Evolutionary conservation across 2,888 invertebrate genomes (phyloP), one percentile per base, ranked within the genome.

Genomic region (Cephus spinipes): DNA sequence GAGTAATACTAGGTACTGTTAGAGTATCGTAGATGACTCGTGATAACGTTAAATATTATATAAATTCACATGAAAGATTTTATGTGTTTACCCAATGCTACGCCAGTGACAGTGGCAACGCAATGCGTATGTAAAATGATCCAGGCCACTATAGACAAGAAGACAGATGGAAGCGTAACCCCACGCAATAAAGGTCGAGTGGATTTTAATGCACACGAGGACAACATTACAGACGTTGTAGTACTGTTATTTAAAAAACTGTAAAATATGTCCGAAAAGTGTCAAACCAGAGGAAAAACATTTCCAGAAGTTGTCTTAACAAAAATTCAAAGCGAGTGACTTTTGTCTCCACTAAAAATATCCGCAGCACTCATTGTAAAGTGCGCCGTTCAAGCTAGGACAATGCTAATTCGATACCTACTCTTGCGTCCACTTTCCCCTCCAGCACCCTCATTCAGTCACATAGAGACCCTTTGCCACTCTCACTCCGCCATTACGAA

Each of bases 161-260:
- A 81, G 82, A 81, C 85, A 85, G 85, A 89, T 86, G 88, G 86
- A 84, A 83, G 87, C 78, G 83, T 81, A 86, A 85, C 79, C 85
- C 90, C 89, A 90, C 88, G 88, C 86, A 89, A 91, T 91, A 88
- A 90, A 89, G 87, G 88, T 85, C 88, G 89, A 89, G 89, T 90
- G 89, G 89, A 86, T 87, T 83, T 88, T 86, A 88, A 88, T 87
- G 55, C 55, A 23, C 55, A 9, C 23, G 2, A 23, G 55, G 9
- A 55, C 6, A 6, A 40, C 55, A 23, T 55, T 55, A 55, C 23
- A 9, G 23, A 55, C 23, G 9, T 55, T 55, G 23, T 9, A 23
- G 23, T 55, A 23, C 6, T 2, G 2, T 23, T 23, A 23, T 55
- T 55, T 55, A 55, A 55, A 55, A 55, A 9, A 9, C 9, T 23